phyloP scores from a whole-genome alignment of 2,888 invertebrate species.

The Allophyes oxyacanthae region DNA sequence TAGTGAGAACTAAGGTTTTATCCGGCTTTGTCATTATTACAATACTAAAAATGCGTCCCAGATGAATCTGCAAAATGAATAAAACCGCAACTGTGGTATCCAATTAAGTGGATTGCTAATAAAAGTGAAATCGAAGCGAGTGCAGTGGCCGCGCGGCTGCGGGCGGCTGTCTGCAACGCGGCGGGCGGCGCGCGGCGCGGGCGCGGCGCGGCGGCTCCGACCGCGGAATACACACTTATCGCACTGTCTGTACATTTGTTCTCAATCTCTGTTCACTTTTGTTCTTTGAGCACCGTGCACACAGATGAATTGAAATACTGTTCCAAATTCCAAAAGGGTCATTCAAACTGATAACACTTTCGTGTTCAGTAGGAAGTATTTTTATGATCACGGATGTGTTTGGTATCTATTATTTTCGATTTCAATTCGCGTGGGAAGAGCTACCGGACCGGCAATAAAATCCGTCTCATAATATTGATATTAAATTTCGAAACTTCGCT shows the following conservation, averaged over 20 bases:
- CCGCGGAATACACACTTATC: conserved; percentile 38
- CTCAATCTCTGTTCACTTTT: conserved; percentile 35
- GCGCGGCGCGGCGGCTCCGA: conserved; percentile 41
- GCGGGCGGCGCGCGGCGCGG: conserved; percentile 53
- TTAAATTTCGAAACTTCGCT: conserved; percentile 46
- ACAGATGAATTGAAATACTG: conserved; percentile 23
- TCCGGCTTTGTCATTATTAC: conserved; percentile 54
- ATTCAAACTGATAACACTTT: conserved; percentile 42
- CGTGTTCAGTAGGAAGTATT: conserved; percentile 49
- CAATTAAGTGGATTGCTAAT: conserved; percentile 89
- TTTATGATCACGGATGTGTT: conserved; percentile 40
- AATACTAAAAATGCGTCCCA: conserved; percentile 69
- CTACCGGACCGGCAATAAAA: conserved; percentile 45
- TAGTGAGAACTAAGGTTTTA: conserved; percentile 36
- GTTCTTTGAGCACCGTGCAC: conserved; percentile 26
- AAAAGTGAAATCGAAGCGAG: conserved; percentile 89
- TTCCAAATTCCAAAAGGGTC: conserved; percentile 23
- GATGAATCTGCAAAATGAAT: conserved; percentile 87
- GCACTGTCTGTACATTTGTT: conserved; percentile 36
- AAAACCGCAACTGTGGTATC: conserved; percentile 86
- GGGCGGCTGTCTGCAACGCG: conserved; percentile 46
- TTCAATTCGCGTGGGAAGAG: conserved; percentile 52
- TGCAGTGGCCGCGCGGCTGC: conserved; percentile 83
- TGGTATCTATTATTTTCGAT: conserved; percentile 45
- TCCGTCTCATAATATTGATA: conserved; percentile 40